Base-by-base conservation (phyloP, 2,797 vertebrate species). In the Propithecus deckenii region DNA sequence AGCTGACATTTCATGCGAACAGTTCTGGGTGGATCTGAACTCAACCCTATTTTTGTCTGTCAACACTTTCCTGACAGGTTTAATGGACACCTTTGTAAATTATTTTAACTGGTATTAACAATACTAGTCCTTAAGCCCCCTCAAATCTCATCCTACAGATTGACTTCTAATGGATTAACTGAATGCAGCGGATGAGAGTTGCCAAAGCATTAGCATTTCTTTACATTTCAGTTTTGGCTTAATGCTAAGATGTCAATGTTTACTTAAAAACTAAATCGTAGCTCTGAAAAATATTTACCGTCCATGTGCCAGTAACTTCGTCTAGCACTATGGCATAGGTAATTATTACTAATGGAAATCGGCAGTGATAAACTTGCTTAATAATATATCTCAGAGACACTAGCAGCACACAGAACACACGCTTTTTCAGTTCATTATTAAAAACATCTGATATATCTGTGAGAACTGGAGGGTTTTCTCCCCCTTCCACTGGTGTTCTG, bases 281-380 rank as follows among this genome's bases (percentile, higher is more conserved):
- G 91, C 80, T 95, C 95, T 94, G 48, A 98, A 96, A 98, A 98
- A 94, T 98, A 98, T 98, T 98, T 98, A 97, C 52, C 81, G 35
- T 95, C 93, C 55, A 74, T 38, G 59, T 94, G 79, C 88, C 96
- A 96, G 43, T 72, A 81, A 92, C n/a, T 93, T 20, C 96, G 76
- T 86, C 92, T 97, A 94, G 69, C 75, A 63, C 50, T 46, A 32
- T 41, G 83, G 67, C 50, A 80, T 17, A 98, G 52, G 65, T 48
- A 88, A 95, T 96, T 92, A 57, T 91, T 67, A 91, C 46, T 90
- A 89, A 92, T 32, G 76, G 78, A 95, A 96, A 87, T 96, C 38
- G 0, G 11, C 59, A 96, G n/a, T 78, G 90, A 91, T 67, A 96
- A 97, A 86, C 43, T 92, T 92, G 22, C 23, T 94, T 32, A 94